A percentile compares a stretch with the other conserved stretches of the same genome.
These are phyloP conservation scores for Sthenelais limicola DNA, from an alignment of 2,888 invertebrate species.

Conservation along the genomic window DNA sequence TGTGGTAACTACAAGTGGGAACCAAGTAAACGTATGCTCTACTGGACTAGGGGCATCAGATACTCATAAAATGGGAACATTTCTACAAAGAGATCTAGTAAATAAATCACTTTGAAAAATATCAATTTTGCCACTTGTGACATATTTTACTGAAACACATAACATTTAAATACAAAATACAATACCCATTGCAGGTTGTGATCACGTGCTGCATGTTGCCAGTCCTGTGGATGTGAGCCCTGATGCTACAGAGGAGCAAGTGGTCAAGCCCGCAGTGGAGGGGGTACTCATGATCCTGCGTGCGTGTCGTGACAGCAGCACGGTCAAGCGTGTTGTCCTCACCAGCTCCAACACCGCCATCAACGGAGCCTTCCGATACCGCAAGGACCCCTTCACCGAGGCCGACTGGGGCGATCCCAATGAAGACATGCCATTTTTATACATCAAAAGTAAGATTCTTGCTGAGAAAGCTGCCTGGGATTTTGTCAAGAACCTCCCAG, in stretches of 20 bases:
- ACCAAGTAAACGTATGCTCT: too few species aligned
- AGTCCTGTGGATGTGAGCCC: conserved; percentile 70
- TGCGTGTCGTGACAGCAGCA: conserved; percentile 71
- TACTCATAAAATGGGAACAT: too few species aligned
- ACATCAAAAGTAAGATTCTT: conserved; percentile 73
- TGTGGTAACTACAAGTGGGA: too few species aligned
- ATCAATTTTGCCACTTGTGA: too few species aligned
- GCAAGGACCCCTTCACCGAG: conserved; percentile 41
- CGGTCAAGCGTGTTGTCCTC: conserved; percentile 74
- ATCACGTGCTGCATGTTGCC: conserved; percentile 73
- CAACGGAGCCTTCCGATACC: conserved; percentile 9
- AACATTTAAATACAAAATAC: too few species aligned
- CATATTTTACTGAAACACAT: too few species aligned
- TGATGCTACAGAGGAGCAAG: conserved; percentile 70
- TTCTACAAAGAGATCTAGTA: too few species aligned
- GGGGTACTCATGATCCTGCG: conserved; percentile 74
- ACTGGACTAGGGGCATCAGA: too few species aligned
- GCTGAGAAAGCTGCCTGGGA: conserved; percentile 76
- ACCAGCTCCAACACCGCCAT: conserved; percentile 75
- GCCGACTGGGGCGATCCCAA: conserved; percentile 44
- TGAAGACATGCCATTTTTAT: conserved; percentile 52
- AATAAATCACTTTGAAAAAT: too few species aligned
- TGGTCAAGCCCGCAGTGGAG: conserved; percentile 74
- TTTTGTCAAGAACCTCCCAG: conserved; percentile 73
- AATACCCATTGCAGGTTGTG: too few species aligned